Percentiles rank a stretch among this genome's conserved stretches.
These are phyloP conservation scores for Casuarius casuarius DNA, from an alignment of 2,113 vertebrate genomes.

Conservation along the genomic window DNA sequence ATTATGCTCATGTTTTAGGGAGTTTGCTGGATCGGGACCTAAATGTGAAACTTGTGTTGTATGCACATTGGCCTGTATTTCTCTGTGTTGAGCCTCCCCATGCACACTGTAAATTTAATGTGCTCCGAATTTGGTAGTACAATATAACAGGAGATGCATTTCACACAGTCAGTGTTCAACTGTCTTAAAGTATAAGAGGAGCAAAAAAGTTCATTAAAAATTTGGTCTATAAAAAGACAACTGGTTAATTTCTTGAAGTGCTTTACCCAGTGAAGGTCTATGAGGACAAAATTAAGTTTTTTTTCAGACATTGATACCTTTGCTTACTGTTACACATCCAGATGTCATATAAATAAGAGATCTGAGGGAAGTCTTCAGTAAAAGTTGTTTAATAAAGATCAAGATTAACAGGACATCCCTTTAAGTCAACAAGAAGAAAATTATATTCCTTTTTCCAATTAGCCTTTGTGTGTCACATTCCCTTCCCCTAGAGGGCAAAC, in stretches of 20 bases:
- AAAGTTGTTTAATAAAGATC: background rate
- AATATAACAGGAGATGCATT: background rate
- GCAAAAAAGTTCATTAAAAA: constrained; percentile 17
- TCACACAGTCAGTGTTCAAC: background rate
- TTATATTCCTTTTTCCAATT: background rate
- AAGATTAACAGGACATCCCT: background rate
- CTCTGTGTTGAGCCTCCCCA: background rate
- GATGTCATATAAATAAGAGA: background rate
- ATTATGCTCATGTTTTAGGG: background rate
- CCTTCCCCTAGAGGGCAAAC: background rate
- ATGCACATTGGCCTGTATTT: background rate
- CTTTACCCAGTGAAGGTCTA: background rate
- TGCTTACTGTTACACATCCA: background rate
- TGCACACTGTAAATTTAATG: background rate
- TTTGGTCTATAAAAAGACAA: background rate
- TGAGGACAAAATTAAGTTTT: background rate
- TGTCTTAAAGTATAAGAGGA: background rate
- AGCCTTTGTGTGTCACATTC: background rate
- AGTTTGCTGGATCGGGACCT: background rate
- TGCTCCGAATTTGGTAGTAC: background rate
- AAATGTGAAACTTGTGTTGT: background rate
- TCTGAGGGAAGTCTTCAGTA: background rate
- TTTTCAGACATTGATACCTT: background rate
- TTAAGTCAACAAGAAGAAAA: background rate
- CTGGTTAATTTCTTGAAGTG: background rate